Base-by-base conservation (phyloP, 1,140 invertebrate genomes). In the Pseudobourletiella spinata region DNA sequence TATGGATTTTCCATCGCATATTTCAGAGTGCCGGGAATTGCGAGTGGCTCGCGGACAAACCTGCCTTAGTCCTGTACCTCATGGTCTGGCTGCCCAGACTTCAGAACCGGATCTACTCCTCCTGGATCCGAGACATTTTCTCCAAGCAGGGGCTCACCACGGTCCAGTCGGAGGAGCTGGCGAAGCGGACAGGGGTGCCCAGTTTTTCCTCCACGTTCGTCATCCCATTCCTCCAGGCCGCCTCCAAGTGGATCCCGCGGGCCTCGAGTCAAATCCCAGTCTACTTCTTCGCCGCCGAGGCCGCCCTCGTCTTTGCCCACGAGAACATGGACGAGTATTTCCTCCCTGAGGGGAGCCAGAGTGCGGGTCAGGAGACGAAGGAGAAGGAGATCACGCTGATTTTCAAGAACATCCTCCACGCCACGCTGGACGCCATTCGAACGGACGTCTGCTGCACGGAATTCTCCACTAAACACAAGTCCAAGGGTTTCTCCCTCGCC, bases 141-240 rank as follows among this genome's bases (percentile, higher is more conserved):
- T 51, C 57, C 3, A 91, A 92, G 72, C 90, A 93, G 81, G 89
- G 89, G 48, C 82, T 91, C 79, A 90, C 86, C 58, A 87, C 85
- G 0, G 84, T 86, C 71, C 85, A 89, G 72, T 87, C 88, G 1
- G 88, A 90, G 70, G 61, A 67, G 46, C 22, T 67, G 22, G 54
- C 35, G 2, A 67, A 67, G 28, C 39, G 29, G 6, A 25, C 50
- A 20, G 44, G 28, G 1, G 32, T 55, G 6, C 11, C 50, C 24
- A 51, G n/a, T 22, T 59, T 59, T 29, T 51, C 43, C 24, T 46
- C 66, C 2, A 56, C 52, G 24, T 57, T 63, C 48, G 35, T 64
- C 6, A 30, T 68, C 29, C 50, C 42, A 39, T 30, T 64, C 18
- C 32, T 68, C 16, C 29, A 48, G 20, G 43, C 50, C 32, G 48